Conservation (phyloP, 2,797 vertebrate species). For the Phaenicophaeus curvirostris region DNA sequence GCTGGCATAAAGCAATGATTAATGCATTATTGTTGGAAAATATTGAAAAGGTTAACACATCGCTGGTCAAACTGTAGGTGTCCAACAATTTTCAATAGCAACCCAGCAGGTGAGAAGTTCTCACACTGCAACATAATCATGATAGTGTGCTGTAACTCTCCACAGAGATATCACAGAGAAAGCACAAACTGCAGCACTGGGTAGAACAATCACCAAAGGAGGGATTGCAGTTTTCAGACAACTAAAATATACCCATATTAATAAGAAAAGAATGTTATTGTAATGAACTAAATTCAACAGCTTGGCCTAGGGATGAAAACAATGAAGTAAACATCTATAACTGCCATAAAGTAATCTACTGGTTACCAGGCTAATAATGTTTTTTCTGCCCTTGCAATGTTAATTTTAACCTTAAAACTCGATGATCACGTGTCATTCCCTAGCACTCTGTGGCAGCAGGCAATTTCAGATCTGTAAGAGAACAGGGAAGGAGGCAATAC, state of each 20-base stretch:
- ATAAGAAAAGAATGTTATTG: not conserved
- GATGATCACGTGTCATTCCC: not conserved
- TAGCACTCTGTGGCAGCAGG: not conserved
- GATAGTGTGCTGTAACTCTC: not conserved
- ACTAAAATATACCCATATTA: not conserved
- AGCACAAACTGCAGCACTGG: not conserved
- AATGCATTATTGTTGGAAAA: constrained; percentile 22
- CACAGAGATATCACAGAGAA: not conserved
- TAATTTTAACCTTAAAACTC: not conserved
- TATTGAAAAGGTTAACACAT: not conserved
- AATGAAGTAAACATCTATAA: not conserved
- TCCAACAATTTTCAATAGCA: constrained; percentile 5
- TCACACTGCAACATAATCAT: not conserved
- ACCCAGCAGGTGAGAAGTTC: constrained; percentile 17
- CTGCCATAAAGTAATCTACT: not conserved
- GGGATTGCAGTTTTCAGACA: not conserved
- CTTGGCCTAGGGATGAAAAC: not conserved
- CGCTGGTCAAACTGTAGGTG: constrained; percentile 21
- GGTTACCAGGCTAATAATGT: not conserved
- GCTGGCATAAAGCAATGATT: constrained; percentile 13
- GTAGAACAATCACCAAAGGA: not conserved
- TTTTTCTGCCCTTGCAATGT: not conserved
- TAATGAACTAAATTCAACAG: not conserved
- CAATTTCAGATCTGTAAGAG: not conserved
- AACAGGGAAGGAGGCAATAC: not conserved